Percentiles rank a stretch among this genome's conserved stretches.
Conservation (phyloP, 2,113 vertebrate species). For the Dolichotis patagonum region DNA sequence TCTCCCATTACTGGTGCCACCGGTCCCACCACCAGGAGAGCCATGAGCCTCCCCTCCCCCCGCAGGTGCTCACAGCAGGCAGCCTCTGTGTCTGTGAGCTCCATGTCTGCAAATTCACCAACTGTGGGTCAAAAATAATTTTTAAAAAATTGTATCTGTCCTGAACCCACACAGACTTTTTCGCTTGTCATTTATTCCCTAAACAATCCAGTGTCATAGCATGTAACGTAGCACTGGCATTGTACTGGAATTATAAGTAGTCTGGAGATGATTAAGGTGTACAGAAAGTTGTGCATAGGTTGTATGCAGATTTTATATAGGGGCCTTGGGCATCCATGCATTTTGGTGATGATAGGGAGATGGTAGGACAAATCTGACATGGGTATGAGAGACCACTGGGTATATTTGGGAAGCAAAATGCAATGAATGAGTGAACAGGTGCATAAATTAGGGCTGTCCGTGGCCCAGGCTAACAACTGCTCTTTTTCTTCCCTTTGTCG, state of each 20-base stretch:
- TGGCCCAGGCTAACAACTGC: neutral
- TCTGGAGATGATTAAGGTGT: neutral
- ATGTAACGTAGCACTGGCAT: neutral
- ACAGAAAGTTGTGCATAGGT: neutral
- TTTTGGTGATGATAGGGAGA: neutral
- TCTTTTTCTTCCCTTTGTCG: conserved; percentile 65
- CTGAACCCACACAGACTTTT: neutral
- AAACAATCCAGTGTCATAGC: neutral
- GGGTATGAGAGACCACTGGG: neutral
- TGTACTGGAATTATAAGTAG: neutral
- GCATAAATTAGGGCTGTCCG: neutral
- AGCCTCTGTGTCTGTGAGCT: neutral
- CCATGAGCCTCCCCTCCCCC: too few species aligned
- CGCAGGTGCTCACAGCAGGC: rapidly evolving
- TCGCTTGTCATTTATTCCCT: neutral
- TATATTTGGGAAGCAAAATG: neutral
- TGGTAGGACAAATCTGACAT: too few species aligned
- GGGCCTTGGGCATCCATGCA: too few species aligned
- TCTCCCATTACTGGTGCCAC: neutral
- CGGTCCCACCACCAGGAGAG: neutral
- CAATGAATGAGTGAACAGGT: neutral
- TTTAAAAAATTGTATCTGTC: neutral
- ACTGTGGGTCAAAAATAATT: neutral
- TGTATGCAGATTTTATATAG: neutral
- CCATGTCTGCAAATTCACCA: neutral